These are phyloP conservation scores for Protonibea diacanthus DNA, from an alignment of 2,797 vertebrate species.

Conservation along the genomic window DNA sequence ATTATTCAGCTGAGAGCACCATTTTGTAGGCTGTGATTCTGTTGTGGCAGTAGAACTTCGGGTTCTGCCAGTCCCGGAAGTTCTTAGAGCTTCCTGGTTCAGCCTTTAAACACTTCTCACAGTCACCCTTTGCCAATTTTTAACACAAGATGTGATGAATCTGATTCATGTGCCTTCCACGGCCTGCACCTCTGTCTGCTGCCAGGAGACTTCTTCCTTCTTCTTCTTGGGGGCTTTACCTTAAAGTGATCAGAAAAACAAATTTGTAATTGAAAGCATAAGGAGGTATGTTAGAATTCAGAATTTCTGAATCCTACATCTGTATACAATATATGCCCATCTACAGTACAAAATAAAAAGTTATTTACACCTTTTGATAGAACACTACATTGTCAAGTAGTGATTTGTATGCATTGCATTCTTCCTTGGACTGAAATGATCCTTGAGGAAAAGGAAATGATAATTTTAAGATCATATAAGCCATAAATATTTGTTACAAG, in stretches of 20 bases:
- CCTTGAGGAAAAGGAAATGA: no score
- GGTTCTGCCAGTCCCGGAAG: slow-evolving; percentile 41
- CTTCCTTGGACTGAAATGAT: no score
- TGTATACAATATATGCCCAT: no score
- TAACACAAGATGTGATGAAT: slow-evolving; percentile 19
- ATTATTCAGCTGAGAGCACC: background rate
- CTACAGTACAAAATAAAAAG: no score
- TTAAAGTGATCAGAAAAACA: background rate
- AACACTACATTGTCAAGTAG: no score
- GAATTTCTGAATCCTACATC: no score
- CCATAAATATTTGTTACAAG: no score
- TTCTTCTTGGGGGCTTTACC: slow-evolving; percentile 9
- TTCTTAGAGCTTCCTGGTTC: slow-evolving; percentile 61
- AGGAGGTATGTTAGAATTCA: background rate
- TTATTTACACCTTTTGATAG: no score
- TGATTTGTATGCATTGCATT: no score
- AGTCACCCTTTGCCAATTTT: slow-evolving; percentile 57
- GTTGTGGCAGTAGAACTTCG: slow-evolving; percentile 29
- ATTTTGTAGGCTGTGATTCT: slow-evolving; percentile 21
- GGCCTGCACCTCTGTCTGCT: background rate
- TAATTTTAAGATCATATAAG: no score
- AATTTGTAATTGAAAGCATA: background rate
- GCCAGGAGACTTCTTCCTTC: background rate
- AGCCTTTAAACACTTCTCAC: slow-evolving; percentile 63
- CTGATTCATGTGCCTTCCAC: slow-evolving; percentile 12